phyloP scores from a whole-genome alignment of 2,888 invertebrate genomes.

The Priapulus caudatus region DNA sequence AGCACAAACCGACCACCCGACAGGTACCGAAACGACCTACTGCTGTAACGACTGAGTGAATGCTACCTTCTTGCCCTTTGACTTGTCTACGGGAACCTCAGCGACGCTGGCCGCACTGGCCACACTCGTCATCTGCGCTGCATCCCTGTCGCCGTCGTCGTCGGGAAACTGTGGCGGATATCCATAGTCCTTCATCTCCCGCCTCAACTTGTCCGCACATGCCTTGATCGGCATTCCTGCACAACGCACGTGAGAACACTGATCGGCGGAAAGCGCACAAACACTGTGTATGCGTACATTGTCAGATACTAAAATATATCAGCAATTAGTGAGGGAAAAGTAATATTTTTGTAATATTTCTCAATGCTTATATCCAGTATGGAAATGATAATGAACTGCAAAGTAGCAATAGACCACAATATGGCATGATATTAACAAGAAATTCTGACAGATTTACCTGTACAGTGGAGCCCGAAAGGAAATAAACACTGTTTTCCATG shows the following conservation, averaged over 20 bases:
- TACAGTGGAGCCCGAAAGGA: constrained; percentile 97
- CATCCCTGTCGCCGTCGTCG: constrained; percentile 41
- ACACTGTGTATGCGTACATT: neutral
- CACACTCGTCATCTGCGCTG: constrained; percentile 34
- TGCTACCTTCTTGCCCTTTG: constrained; percentile 72
- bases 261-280: neutral
- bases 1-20: too few relatives aligned
- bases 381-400: too few relatives aligned
- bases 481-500: constrained; percentile 81
- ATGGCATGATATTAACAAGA: too few relatives aligned
- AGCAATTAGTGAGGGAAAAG: too few relatives aligned
- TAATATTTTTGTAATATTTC: too few relatives aligned
- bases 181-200: constrained; percentile 83
- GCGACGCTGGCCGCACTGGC: constrained; percentile 46
- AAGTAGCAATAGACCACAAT: too few relatives aligned
- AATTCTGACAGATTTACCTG: constrained; percentile 97
- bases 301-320: neutral
- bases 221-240: constrained; percentile 45
- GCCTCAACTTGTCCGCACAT: constrained; percentile 88
- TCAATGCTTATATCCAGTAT: neutral
- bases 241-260: neutral
- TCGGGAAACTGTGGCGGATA: constrained; percentile 78
- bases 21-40: too few relatives aligned
- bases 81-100: constrained; percentile 59
- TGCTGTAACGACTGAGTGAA: too few relatives aligned